Conservation (phyloP, 2,888 invertebrate species). For the Megalurothrips usitatus region DNA sequence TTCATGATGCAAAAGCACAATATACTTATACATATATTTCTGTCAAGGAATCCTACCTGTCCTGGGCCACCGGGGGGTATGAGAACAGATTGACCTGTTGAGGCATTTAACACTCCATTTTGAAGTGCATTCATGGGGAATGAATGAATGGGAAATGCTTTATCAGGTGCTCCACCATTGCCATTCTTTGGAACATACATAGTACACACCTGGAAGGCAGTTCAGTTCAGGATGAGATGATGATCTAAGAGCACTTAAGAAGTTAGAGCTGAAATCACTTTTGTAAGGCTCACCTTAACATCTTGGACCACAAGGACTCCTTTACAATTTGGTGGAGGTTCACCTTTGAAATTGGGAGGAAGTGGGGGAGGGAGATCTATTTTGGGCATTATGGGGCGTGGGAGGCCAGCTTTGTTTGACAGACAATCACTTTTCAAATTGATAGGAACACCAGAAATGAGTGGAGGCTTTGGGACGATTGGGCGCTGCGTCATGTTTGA, state of each 20-base stretch:
- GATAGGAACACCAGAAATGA: too few species aligned
- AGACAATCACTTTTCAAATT: too few species aligned
- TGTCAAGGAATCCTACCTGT: too few species aligned
- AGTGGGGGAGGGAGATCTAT: background rate
- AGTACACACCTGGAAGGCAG: background rate
- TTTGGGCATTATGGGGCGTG: background rate
- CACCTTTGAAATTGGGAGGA: background rate
- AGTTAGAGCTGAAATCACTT: too few species aligned
- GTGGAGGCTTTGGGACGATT: too few species aligned
- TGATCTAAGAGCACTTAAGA: background rate
- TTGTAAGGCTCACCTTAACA: background rate
- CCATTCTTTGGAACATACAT: constrained; percentile 2
- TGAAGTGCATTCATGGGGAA: too few species aligned
- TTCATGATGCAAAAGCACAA: background rate
- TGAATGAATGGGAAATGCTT: too few species aligned
- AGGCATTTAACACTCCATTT: too few species aligned
- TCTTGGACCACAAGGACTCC: background rate
- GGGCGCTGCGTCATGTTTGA: too few species aligned
- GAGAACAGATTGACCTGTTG: too few species aligned
- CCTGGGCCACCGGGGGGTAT: too few species aligned
- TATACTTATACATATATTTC: background rate
- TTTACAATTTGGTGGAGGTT: background rate
- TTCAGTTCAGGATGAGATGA: background rate
- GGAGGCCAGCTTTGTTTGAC: background rate
- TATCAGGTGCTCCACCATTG: background rate